Conservation (phyloP, 1,140 invertebrate species). For the Chironomus tepperi region DNA sequence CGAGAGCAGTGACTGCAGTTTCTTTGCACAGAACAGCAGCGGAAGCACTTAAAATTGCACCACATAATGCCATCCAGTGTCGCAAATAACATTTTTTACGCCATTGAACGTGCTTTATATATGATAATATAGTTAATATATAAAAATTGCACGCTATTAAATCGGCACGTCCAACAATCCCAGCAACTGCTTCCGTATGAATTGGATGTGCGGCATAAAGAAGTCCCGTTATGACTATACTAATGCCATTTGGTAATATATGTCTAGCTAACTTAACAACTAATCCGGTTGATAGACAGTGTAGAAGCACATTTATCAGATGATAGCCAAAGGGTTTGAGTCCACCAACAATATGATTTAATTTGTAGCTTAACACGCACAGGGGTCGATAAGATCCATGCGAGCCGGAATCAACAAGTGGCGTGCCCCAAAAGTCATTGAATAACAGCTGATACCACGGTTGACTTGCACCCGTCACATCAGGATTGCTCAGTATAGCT, state of each 20-base stretch:
- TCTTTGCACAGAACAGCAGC: conserved; percentile 81
- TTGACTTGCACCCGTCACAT: conserved; percentile 66
- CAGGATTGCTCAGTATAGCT: conserved; percentile 79
- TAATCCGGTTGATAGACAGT: conserved; percentile 68
- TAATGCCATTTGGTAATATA: conserved; percentile 53
- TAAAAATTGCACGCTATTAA: conserved; percentile 86
- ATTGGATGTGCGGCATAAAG: conserved; percentile 93
- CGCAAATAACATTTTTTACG: conserved; percentile 47
- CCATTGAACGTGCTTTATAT: conserved; percentile 55
- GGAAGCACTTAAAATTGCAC: conserved; percentile 49
- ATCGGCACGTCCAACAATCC: conserved; percentile 93
- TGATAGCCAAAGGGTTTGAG: conserved; percentile 87
- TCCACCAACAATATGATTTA: conserved; percentile 80
- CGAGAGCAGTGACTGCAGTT: conserved; percentile 82
- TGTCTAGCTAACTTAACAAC: conserved; percentile 62
- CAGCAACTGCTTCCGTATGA: conserved; percentile 92
- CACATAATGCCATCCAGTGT: conserved; percentile 46
- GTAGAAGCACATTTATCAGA: conserved; percentile 78
- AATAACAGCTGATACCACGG: conserved; percentile 60
- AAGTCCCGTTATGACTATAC: conserved; percentile 67
- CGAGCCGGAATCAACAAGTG: conserved; percentile 70
- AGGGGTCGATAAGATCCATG: conserved; percentile 91
- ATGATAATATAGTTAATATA: conserved; percentile 74
- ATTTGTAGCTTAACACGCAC: conserved; percentile 85
- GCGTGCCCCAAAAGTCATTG: conserved; percentile 91